phyloP scores from a whole-genome alignment of 1,140 invertebrate genomes.

The Drosophila triauraria region DNA sequence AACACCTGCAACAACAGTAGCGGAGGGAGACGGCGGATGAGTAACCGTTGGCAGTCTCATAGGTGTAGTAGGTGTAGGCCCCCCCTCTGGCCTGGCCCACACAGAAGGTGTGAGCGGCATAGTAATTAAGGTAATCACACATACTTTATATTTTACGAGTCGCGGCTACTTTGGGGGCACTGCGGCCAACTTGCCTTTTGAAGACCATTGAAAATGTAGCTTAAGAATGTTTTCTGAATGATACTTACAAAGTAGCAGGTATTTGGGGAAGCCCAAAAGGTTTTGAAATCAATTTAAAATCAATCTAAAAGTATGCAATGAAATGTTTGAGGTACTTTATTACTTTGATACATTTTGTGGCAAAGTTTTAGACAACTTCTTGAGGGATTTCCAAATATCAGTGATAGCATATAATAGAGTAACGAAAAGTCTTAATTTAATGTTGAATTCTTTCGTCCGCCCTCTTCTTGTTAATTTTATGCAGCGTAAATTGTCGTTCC shows the following conservation, averaged over 20 bases:
- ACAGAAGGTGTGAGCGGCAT: slow-evolving; percentile 59
- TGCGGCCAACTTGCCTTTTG: neutral
- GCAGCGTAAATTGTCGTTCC: slow-evolving; percentile 3
- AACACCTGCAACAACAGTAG: slow-evolving; percentile 87
- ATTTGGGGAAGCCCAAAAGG: too few species aligned
- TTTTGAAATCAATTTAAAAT: too few species aligned
- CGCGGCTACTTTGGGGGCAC: slow-evolving; percentile 3
- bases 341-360: too few species aligned
- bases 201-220: neutral
- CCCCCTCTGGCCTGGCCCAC: neutral
- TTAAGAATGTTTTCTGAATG: neutral
- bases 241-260: too few species aligned
- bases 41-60: slow-evolving; percentile 35
- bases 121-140: slow-evolving; percentile 55
- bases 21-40: slow-evolving; percentile 23
- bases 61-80: neutral
- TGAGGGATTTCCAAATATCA: too few species aligned
- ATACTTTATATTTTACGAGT: slow-evolving; percentile 14
- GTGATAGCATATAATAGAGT: slow-evolving; percentile 21
- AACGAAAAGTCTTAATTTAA: slow-evolving; percentile 2
- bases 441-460: slow-evolving; percentile 15
- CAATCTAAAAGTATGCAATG: too few species aligned
- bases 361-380: too few species aligned
- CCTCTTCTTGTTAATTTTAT: slow-evolving; percentile 37
- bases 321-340: too few species aligned